Percentiles rank a stretch among this genome's conserved stretches.
Evolutionary conservation across 2,888 invertebrate genomes (phyloP).

Genomic region (Platycheirus albimanus): DNA sequence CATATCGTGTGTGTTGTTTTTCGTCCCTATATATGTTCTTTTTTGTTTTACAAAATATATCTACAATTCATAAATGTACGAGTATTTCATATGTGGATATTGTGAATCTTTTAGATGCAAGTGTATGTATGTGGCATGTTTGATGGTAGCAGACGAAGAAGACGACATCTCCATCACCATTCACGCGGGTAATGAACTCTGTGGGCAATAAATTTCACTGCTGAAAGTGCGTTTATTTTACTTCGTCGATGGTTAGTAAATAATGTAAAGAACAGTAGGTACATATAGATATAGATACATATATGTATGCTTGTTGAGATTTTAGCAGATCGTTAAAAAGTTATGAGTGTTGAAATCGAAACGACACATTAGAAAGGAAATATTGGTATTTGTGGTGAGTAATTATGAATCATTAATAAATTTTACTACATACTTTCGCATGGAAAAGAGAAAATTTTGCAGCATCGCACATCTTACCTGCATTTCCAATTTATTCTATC

Average conservation of each 20-base stretch:
- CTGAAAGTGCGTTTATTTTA: slow-evolving; percentile 51
- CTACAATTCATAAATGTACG: no score
- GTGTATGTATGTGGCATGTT: neutral
- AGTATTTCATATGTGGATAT: slow-evolving; percentile 22
- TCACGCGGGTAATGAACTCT: slow-evolving; percentile 68
- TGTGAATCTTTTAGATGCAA: neutral
- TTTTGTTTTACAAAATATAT: no score
- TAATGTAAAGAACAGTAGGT: neutral
- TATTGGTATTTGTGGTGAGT: neutral
- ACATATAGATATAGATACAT: no score
- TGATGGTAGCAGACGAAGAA: slow-evolving; percentile 11
- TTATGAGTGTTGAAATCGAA: neutral
- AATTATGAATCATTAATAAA: slow-evolving; percentile 6
- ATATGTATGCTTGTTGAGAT: neutral
- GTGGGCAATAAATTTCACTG: slow-evolving; percentile 58
- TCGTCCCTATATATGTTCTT: neutral
- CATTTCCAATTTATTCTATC: no score
- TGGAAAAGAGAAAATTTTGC: no score
- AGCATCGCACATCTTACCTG: no score
- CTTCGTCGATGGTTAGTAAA: slow-evolving; percentile 6
- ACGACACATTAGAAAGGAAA: no score
- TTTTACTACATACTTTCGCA: no score
- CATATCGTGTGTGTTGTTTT: slow-evolving; percentile 19
- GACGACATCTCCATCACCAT: slow-evolving; percentile 54
- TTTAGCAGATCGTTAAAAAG: neutral